Evolutionary conservation across 2,113 vertebrate species (phyloP).

Genomic region (Corythoichthys intestinalis): DNA sequence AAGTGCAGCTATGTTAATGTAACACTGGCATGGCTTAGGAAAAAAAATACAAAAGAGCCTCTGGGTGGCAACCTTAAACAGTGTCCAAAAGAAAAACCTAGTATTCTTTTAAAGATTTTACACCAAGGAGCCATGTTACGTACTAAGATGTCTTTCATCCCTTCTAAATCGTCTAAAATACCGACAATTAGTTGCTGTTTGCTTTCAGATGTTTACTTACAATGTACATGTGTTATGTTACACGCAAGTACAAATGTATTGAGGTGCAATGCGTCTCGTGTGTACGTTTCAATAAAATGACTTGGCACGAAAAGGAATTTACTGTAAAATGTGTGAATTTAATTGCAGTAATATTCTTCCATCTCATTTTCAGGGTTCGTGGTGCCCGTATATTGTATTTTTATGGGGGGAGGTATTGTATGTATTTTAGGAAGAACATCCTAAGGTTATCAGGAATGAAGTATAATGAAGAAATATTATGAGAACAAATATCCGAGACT

Average conservation of each 20-base stretch:
- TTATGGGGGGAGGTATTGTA: too few species aligned
- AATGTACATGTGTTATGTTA: not conserved
- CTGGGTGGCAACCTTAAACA: not conserved
- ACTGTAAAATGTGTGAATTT: not conserved
- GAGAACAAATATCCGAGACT: too few species aligned
- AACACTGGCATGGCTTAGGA: not conserved
- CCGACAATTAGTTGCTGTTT: not conserved
- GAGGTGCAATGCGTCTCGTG: not conserved
- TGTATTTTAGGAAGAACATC: too few species aligned
- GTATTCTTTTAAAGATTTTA: not conserved
- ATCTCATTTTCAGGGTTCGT: too few species aligned
- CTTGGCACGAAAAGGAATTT: not conserved
- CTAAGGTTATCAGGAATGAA: too few species aligned
- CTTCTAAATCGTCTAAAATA: not conserved
- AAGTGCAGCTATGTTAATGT: not conserved
- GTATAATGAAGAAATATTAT: too few species aligned
- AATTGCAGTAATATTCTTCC: not conserved
- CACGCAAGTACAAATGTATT: not conserved
- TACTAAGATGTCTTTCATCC: too few species aligned
- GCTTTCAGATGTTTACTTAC: not conserved
- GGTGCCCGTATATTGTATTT: too few species aligned
- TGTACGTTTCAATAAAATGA: slow-evolving; percentile 10
- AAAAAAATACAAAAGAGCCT: not conserved
- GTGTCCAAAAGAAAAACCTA: not conserved
- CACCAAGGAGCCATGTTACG: not conserved